A percentile compares a stretch with the other conserved stretches of the same genome.
Evolutionary conservation across 2,888 invertebrate genomes (phyloP).

Genomic region (Hofmannophila pseudospretella): DNA sequence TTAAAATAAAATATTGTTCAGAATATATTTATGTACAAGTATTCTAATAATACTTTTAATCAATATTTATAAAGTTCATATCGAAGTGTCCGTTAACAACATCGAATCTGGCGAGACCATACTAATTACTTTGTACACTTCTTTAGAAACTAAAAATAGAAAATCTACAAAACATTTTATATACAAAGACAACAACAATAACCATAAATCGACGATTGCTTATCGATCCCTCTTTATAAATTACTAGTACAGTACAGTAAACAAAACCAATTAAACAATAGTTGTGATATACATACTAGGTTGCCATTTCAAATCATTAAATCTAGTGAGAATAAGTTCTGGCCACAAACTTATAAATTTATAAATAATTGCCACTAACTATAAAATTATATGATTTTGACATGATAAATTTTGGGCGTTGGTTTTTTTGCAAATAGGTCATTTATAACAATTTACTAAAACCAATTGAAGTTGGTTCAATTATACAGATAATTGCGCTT

Average conservation of each 20-base stretch:
- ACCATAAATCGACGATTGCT: slow-evolving; percentile 47
- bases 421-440: too few relatives aligned
- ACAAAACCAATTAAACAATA: slow-evolving; percentile 27
- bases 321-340: not conserved
- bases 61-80: slow-evolving; percentile 68
- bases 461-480: slow-evolving; percentile 35
- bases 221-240: slow-evolving; percentile 35
- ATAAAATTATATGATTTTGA: too few relatives aligned
- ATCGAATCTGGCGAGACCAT: slow-evolving; percentile 52
- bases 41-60: slow-evolving; percentile 76
- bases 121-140: slow-evolving; percentile 71
- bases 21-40: slow-evolving; percentile 70
- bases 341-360: not conserved
- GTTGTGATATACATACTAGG: not conserved
- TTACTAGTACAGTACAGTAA: slow-evolving; percentile 27
- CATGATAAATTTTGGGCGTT: too few relatives aligned
- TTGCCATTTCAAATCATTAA: not conserved
- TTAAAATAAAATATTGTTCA: slow-evolving; percentile 27
- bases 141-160: slow-evolving; percentile 65
- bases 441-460: slow-evolving; percentile 36
- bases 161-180: slow-evolving; percentile 75
- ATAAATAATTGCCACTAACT: too few relatives aligned
- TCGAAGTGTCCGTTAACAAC: slow-evolving; percentile 45
- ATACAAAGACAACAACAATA: slow-evolving; percentile 71
- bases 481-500: slow-evolving; percentile 51